phyloP scores from a whole-genome alignment of 2,797 vertebrate genomes.

The Simalia tracyae region DNA sequence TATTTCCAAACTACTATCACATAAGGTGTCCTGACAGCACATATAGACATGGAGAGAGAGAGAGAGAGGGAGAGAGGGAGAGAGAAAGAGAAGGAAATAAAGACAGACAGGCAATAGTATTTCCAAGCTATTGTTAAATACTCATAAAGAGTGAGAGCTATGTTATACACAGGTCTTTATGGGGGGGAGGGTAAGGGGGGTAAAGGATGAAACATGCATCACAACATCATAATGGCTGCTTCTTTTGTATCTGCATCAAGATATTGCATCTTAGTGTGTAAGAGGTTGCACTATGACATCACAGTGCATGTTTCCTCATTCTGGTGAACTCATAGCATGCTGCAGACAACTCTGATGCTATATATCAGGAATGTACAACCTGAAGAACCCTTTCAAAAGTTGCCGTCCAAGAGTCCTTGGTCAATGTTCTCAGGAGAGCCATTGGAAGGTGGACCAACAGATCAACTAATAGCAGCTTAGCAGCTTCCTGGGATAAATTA shows the following conservation, averaged over 20 bases:
- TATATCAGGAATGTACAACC: not conserved
- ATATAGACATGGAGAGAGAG: not conserved
- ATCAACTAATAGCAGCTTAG: not conserved
- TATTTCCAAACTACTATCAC: too few relatives aligned
- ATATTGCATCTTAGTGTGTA: not conserved
- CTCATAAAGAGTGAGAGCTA: not conserved
- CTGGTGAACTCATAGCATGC: not conserved
- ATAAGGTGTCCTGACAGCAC: not conserved
- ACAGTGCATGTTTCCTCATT: not conserved
- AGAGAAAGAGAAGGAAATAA: not conserved
- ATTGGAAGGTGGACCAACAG: not conserved
- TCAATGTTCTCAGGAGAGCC: too few relatives aligned
- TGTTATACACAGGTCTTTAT: not conserved
- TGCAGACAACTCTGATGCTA: not conserved
- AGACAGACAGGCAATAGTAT: not conserved
- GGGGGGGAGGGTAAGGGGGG: too few relatives aligned
- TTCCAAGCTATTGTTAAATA: not conserved
- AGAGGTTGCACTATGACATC: not conserved
- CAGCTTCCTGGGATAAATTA: not conserved
- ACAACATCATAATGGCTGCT: not conserved
- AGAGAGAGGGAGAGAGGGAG: not conserved
- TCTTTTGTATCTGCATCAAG: not conserved
- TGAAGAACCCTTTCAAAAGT: not conserved
- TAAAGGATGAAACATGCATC: not conserved
- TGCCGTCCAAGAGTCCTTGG: not conserved